These are phyloP conservation scores for Aphelinus atriplicis DNA, from an alignment of 1,140 invertebrate genomes.

Conservation along the genomic window DNA sequence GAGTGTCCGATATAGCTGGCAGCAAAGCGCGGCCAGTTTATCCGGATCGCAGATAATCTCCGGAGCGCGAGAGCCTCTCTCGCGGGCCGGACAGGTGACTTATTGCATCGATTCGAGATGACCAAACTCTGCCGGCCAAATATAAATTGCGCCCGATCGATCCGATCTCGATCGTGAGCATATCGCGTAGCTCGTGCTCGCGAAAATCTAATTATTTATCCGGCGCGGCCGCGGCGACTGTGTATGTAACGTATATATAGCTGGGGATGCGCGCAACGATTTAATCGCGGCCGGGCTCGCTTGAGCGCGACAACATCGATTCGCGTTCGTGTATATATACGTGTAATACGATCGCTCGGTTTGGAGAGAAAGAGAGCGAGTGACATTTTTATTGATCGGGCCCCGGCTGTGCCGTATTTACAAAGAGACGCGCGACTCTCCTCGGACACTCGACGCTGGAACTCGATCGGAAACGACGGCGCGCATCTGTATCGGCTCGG, in stretches of 20 bases:
- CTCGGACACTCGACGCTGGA: no score
- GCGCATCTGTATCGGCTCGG: no score
- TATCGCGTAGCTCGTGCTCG: not conserved
- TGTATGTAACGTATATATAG: not conserved
- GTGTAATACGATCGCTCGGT: constrained; percentile 32
- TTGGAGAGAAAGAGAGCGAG: not conserved
- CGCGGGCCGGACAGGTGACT: constrained; percentile 57
- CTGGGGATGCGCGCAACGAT: constrained; percentile 3
- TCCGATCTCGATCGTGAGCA: constrained; percentile 43
- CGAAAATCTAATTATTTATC: constrained; percentile 40
- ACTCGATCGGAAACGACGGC: no score
- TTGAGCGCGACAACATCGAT: constrained; percentile 27
- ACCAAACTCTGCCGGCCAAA: constrained; percentile 49
- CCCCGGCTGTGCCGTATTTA: no score
- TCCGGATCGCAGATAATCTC: constrained; percentile 62
- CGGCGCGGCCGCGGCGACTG: not conserved
- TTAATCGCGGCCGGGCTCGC: constrained; percentile 12
- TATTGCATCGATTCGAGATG: constrained; percentile 60
- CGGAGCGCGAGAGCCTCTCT: not conserved
- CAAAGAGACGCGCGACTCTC: no score
- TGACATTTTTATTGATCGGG: constrained; percentile 26
- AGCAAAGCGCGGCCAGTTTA: constrained; percentile 52
- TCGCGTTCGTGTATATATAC: not conserved
- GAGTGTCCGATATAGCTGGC: constrained; percentile 27
- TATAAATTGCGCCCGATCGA: constrained; percentile 57